Base-by-base conservation (phyloP, 2,888 invertebrate species). In the Alloplasta piceator region DNA sequence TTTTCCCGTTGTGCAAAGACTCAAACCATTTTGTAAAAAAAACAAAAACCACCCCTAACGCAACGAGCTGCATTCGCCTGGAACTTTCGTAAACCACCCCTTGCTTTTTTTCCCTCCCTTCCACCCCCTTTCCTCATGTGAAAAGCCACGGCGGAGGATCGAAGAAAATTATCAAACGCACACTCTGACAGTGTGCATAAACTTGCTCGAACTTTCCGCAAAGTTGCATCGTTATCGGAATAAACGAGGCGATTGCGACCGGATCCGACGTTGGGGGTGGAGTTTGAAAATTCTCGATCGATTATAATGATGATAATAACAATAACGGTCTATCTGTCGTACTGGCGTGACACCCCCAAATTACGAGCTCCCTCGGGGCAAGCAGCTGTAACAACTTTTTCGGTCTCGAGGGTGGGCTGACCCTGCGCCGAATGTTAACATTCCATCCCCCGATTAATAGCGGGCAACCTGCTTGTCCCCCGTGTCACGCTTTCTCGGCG, bases 301-400 rank as follows among this genome's bases (percentile, higher is more conserved):
- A 16, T 52, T 52, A 46, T 10, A 63, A 46, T 14, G 26, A 56
- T 9, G 26, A 50, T 12, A 46, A 7, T 61, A 39, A 73, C 48
- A 70, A 46, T 12, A 68, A 50, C 52, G 12, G 48, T n/a, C 48
- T 10, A 52, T 52, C 14, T 64, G 43, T 39, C 5, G 12, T 9
- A n/a, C 38, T 6, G 66, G 79, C 74, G 70, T 79, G 79, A 74
- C 58, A 75, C 10, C 48, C 58, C 12, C 58, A 14, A 70, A 74
- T 75, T 64, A 74, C 39, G 36, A n/a, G 6, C 38, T 67, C 52
- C n/a, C 41, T 60, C 48, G 50, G 58, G 38, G 10, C 26, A 14
- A 64, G n/a, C 14, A 64, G 41, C 36, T 55, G 60, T 41, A 75
- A 52, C n/a, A 52, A 41, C 63, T 74, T 39, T 55, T 10, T 4